Evolutionary conservation across 2,113 vertebrate genomes (phyloP), one percentile per base, ranked within the genome.

Genomic region (Poeciliopsis prolifica): DNA sequence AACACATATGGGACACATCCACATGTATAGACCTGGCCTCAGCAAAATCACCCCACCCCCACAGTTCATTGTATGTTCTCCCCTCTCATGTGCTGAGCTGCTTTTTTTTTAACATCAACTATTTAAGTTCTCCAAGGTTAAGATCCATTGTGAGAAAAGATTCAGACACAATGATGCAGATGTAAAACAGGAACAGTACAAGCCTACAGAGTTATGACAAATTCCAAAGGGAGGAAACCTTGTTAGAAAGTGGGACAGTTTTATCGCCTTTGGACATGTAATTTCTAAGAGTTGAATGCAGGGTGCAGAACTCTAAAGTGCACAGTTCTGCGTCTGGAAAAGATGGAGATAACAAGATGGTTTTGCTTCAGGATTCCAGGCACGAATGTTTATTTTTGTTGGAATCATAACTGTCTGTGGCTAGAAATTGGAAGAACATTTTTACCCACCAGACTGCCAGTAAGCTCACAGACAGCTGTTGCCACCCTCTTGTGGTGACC

Each of bases 351-450:
- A 71, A 78, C 64, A 68, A 72, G 88, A 91, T 86, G 89, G 88
- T 88, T 93, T 87, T 17, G 61, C 84, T 88, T 75, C 82, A 86
- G 86, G 89, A 94, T 93, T 94, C 93, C 91, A 91, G 85, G 84
- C 86, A 78, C 85, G 84, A 89, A 88, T 73, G 86, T 92, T 94
- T 93, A 90, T 94, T 94, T 94, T 94, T 71, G 86, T 84, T 94
- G 93, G 92, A 93, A 93, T 85, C 83, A 89, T 89, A 91, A 92
- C 89, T 94, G 93, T 94, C 92, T 94, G 91, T 94, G 93, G 92
- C 90, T 77, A 84, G 77, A 75, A 73, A 88, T 92, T 93, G 87
- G 88, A 92, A 85, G 87, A 75, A 78, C 85, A 87, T 75, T 88
- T 42, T 89, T 84, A 87, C 88, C 85, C 75, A 73, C 83, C 78